phyloP scores from a whole-genome alignment of 2,888 invertebrate species.

The Deilephila elpenor region DNA sequence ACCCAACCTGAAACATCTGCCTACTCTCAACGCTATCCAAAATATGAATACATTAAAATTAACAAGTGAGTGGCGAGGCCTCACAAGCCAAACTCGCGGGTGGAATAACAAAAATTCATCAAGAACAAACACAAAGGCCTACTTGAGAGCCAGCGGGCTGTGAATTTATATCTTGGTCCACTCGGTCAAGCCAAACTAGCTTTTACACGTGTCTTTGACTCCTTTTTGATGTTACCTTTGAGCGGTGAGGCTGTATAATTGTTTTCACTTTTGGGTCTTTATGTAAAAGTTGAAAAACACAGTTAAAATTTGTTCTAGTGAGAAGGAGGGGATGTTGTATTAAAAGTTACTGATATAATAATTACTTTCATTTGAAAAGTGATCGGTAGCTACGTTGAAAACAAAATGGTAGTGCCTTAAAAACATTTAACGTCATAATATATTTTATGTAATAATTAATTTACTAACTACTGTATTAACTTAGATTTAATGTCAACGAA shows the following conservation, averaged over 20 bases:
- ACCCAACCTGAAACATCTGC: not conserved
- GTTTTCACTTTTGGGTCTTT: not conserved
- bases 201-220: slow-evolving; percentile 16
- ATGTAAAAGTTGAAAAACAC: not conserved
- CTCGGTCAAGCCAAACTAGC: slow-evolving; percentile 7
- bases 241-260: not conserved
- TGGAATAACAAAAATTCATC: slow-evolving; percentile 17
- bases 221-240: not conserved
- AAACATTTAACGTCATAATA: too few relatives aligned
- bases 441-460: too few relatives aligned
- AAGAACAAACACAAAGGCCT: slow-evolving; percentile 15
- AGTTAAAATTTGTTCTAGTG: not conserved
- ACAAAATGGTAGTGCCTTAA: too few relatives aligned
- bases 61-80: not conserved
- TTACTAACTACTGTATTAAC: too few relatives aligned
- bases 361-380: too few relatives aligned
- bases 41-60: slow-evolving; percentile 16
- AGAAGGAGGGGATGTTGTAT: not conserved
- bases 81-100: not conserved
- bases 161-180: slow-evolving; percentile 21
- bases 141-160: slow-evolving; percentile 12
- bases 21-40: not conserved
- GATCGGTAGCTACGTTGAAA: too few relatives aligned
- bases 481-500: too few relatives aligned
- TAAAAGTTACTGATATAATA: too few relatives aligned